A percentile compares a stretch with the other conserved stretches of the same genome.
Conservation (phyloP, 30 jellyfish, hydroid and myxozoan species). For the Pelagia noctiluca region DNA sequence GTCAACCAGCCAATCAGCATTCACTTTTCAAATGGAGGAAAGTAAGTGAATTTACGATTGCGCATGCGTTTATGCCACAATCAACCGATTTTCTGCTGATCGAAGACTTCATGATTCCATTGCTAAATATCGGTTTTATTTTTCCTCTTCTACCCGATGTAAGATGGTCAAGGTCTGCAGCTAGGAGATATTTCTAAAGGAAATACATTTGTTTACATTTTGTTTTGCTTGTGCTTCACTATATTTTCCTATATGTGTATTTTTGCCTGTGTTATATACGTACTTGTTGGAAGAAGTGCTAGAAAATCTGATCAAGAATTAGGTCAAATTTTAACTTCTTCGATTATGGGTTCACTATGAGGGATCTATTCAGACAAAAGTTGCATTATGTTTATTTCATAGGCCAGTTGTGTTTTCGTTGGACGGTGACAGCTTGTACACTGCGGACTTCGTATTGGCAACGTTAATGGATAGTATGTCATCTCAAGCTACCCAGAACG, state of each 20-base stretch:
- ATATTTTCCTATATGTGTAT: too few relatives aligned
- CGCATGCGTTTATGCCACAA: background rate
- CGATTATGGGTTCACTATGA: background rate
- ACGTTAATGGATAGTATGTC: conserved; percentile 69
- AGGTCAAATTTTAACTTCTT: too few relatives aligned
- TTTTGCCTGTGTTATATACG: too few relatives aligned
- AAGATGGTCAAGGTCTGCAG: background rate
- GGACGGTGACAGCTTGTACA: conserved; percentile 85
- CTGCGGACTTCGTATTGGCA: conserved; percentile 92
- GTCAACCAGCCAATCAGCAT: conserved; percentile 83
- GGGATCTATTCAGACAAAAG: background rate
- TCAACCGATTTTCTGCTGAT: background rate
- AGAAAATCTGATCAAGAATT: too few relatives aligned
- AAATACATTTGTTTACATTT: background rate
- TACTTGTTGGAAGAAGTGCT: too few relatives aligned
- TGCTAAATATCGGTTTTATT: too few relatives aligned
- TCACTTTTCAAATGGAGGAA: conserved; percentile 87
- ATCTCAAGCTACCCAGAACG: conserved; percentile 38
- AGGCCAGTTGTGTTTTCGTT: conserved; percentile 90
- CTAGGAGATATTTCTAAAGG: background rate
- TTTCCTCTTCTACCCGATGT: background rate
- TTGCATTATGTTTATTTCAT: background rate
- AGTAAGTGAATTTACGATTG: conserved; percentile 29
- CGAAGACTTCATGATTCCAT: background rate
- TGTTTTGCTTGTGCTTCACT: background rate